Evolutionary conservation across 2,797 vertebrate species (phyloP).

Genomic region (Paratrypauchen microcephalus): DNA sequence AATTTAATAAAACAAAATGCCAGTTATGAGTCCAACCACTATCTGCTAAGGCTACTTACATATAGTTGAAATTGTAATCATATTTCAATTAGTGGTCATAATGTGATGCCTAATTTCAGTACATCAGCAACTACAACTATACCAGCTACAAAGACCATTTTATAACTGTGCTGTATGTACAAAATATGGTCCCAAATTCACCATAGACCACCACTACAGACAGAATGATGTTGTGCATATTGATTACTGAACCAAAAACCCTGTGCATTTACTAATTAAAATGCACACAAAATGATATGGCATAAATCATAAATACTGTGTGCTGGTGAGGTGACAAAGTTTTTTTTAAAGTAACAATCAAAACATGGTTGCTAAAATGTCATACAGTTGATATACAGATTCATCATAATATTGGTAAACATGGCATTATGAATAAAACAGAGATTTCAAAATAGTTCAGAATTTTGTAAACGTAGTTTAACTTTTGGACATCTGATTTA

Average conservation of each 20-base stretch:
- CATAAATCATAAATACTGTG: constrained; percentile 37
- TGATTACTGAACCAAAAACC: constrained; percentile 25
- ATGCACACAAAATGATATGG: constrained; percentile 22
- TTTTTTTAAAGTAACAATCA: constrained; percentile 5
- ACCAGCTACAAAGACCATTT: constrained; percentile 46
- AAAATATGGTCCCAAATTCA: constrained; percentile 54
- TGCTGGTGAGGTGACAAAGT: constrained; percentile 68
- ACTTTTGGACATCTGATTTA: not conserved
- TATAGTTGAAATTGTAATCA: not conserved
- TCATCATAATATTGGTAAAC: constrained; percentile 24
- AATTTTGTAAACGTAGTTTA: not conserved
- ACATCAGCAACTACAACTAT: constrained; percentile 45
- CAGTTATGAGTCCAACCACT: not conserved
- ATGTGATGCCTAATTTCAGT: constrained; percentile 5
- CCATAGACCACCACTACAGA: constrained; percentile 45
- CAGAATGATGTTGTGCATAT: constrained; percentile 44
- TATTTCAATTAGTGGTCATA: not conserved
- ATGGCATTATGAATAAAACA: not conserved
- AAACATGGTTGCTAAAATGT: constrained; percentile 6
- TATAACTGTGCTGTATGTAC: constrained; percentile 52
- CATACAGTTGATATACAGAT: constrained; percentile 23
- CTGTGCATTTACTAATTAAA: constrained; percentile 41
- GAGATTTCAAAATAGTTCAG: not conserved
- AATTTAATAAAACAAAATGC: not conserved
- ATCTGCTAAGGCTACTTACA: not conserved